Base-by-base conservation (phyloP, 2,888 invertebrate genomes). In the Neuroscelio doddi region DNA sequence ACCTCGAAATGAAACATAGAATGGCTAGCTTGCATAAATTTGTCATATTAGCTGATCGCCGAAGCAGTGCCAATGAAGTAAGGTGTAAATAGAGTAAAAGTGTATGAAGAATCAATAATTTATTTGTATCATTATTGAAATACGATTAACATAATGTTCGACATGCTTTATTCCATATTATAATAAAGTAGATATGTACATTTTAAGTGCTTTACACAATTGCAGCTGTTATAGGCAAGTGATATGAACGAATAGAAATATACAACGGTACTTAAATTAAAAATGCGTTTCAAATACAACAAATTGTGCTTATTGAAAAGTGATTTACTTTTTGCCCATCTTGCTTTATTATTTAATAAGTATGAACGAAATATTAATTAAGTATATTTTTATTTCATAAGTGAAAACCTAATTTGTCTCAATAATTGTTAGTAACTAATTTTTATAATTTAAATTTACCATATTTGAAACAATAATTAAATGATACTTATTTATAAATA, bases 171-270 rank as follows among this genome's bases (percentile, higher is more conserved):
- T 51, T 46, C 38, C 32, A 39, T 52, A 51, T 46, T 51, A 45
- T 50, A 53, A 55, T 51, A 34, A 39, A 44, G 14, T 34, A 63
- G 47, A 56, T n/a, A n/a, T 63, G 51, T 63, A 51, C 34, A 63
- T 57, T 63, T 47, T 57, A 63, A 63, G 52, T 63, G 63, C 63
- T 63, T 63, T 46, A 51, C 24, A 39, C 41, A 63, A 29, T 47
- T 42, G 50, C 51, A 63, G 63, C 46, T 51, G 51, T 56, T 51
- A 51, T 63, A 63, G 63, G 51, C 46, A 56, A 63, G 63, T 63
- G 56, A 63, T 63, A 63, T 46, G 36, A 56, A 39, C 47, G 51
- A 56, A 51, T 63, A 63, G 64, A 58, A 57, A 57, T 64, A 53
- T 55, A 58, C 45, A 46, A 58, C 50, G 58, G 58, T 58, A 55